Base-by-base conservation (phyloP, 2,888 invertebrate species). In the Sarcophaga rosellei region DNA sequence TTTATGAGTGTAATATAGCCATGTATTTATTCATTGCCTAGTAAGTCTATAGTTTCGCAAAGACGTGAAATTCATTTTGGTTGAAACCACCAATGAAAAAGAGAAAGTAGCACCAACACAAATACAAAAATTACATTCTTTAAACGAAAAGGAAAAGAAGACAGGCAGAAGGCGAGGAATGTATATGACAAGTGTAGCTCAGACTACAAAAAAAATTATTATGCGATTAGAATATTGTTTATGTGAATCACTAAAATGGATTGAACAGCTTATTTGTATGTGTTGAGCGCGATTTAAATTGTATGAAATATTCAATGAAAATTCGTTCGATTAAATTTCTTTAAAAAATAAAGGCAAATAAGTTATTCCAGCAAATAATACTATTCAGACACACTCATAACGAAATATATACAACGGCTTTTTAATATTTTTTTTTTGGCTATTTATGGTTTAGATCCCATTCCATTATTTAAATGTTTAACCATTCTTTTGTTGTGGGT, bases 191-290 rank as follows among this genome's bases (percentile, higher is more conserved):
- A 45, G 57, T 80, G 59, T 76, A 73, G 62, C 68, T 78, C 73
- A 77, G 66, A 66, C 47, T 68, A 61, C n/a, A 35, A 83, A 68
- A 83, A 76, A 76, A 66, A 76, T n/a, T 21, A 59, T 76, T 59
- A 57, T 68, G 44, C 57, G 65, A 44, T 76, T 66, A 66, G 66
- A 57, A 76, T 59, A n/a, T n/a, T 76, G 66, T 66, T 44, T 76
- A 20, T 57, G 68, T 73, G 35, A 69, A 25, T 57, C 35, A 70
- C 76, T 63, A 76, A 57, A 65, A 12, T 4, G 57, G 63, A 81
- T 75, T 76, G 81, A 59, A 76, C 47, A 59, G 57, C 69, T 57
- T 23, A 81, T 69, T 81, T 76, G 70, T 63, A 63, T 70, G 69
- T 62, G 35, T 25, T 53, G 44, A 45, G 53, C 21, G 68, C 21